Evolutionary conservation across 2,797 vertebrate genomes (phyloP), one percentile per base, ranked within the genome.

Genomic region (Melanotaenia trifasciata): DNA sequence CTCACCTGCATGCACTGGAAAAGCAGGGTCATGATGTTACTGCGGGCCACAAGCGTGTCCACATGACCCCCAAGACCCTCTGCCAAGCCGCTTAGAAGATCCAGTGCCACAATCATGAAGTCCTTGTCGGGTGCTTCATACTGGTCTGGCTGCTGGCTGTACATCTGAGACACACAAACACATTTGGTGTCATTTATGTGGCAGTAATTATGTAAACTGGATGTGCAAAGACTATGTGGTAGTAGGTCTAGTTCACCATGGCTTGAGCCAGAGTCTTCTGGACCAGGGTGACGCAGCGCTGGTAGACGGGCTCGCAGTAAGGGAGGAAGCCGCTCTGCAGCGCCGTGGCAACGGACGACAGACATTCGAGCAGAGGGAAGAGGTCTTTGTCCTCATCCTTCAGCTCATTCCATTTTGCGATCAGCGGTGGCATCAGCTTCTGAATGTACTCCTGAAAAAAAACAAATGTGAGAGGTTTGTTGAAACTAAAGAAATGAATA

Each of bases 381-480:
- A 99, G 95, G 79, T 98, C 97, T 67, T 99, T 99, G 87, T 99
- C 97, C 83, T 99, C 97, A 0, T 98, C 97, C 84, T 99, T 98
- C 58, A 99, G 92, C 84, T 98, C 96, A 0, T 99, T 99, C 97
- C 97, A 99, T 84, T 99, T 99, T 89, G 96, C 96, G 83, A 99
- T 99, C 4, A 98, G 94, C 0, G 97, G 97, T 0, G 97, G 97
- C 97, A 99, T 99, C 88, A 99, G 80, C 86, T 98, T 98, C 89
- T 99, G 96, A 84, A 99, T 98, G 84, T 97, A 99, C 47, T 98
- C 97, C 97, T 98, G 16, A 33, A 76, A 30, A 30, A 68, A 45
- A 9, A 64, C 20, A 60, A 33, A 43, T 7, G 20, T 7, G 47
- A 50, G 47, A 50, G 6, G 8, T n/a, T 9, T 22, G n/a, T 47